Evolutionary conservation across 2,888 invertebrate species (phyloP), one percentile per base, ranked within the genome.

Genomic region (Boloria selene): DNA sequence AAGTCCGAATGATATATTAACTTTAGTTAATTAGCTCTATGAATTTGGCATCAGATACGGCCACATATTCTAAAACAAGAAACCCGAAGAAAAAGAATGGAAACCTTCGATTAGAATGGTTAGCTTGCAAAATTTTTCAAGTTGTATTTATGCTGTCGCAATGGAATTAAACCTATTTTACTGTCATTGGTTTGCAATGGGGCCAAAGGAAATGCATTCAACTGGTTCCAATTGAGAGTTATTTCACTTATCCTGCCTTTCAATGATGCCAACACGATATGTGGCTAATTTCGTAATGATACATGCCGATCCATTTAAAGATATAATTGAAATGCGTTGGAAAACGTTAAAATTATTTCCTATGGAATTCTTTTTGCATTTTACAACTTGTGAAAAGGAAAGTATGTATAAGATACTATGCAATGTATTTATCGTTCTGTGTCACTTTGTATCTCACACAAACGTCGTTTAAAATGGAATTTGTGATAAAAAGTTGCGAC

Each of bases 211-310:
- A 75, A 76, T 68, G 72, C 73, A 72, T 71, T 75, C 65, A 73
- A 73, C 71, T 73, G 74, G 70, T 70, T 70, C 73, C 75, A 77
- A 77, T 77, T 76, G 77, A 68, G 70, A 65, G 71, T 71, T 73
- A 73, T 74, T 76, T 73, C 70, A 73, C 73, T 73, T 76, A 75
- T 76, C 74, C 75, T 75, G 73, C 72, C 69, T 72, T 75, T 73
- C 70, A 73, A 74, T 73, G 70, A 70, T 71, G 70, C 67, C 62
- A 70, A 62, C 69, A 59, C 69, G 70, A 70, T 70, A 68, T 63
- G 63, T 47, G 56, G 60, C 52, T 70, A 68, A 70, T 68, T 67
- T 68, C 53, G 65, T 62, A 65, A 68, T 63, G 58, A 70, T 61
- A 64, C 61, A 61, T 61, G 58, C 65, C 44, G 54, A 68, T 65